Conservation (phyloP, 2,797 vertebrate genomes). For the Leptoclinus maculatus region DNA sequence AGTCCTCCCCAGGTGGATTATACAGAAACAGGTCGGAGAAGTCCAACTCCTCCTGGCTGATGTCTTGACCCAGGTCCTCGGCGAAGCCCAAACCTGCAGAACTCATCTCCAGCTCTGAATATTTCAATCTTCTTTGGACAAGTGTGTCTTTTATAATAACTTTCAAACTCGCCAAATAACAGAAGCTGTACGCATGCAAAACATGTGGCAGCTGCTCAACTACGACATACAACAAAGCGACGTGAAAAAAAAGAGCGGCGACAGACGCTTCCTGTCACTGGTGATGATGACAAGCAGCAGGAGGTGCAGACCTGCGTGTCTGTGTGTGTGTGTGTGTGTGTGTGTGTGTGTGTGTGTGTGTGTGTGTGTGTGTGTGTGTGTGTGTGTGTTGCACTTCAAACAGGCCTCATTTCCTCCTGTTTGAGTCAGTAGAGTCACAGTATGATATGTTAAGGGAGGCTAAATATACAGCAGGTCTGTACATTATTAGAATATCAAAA, state of each 20-base stretch:
- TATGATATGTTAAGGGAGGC: not conserved
- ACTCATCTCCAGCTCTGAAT: conserved; percentile 62
- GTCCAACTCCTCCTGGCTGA: conserved; percentile 90
- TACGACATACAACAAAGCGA: conserved; percentile 15
- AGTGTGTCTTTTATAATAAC: not conserved
- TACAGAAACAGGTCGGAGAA: conserved; percentile 92
- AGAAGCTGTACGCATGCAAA: not conserved
- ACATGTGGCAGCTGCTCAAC: conserved; percentile 39
- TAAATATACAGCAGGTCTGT: not conserved
- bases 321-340: conserved; percentile 15
- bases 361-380: not conserved
- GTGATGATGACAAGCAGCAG: conserved; percentile 47
- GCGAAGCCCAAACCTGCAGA: conserved; percentile 69
- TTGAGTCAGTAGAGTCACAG: not conserved
- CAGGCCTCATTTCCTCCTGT: conserved; percentile 40
- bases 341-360: not conserved
- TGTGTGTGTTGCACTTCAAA: conserved; percentile 12
- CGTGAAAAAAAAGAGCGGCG: conserved; percentile 11
- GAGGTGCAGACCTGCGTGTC: conserved; percentile 15
- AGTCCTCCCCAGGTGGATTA: conserved; percentile 76
- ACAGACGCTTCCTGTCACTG: conserved; percentile 66
- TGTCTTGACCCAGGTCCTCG: conserved; percentile 72
- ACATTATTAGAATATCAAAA: not conserved
- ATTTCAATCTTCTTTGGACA: not conserved
- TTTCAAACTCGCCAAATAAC: conserved; percentile 2